phyloP scores from a whole-genome alignment of 2,888 invertebrate species.

The Mycogona germanica region DNA sequence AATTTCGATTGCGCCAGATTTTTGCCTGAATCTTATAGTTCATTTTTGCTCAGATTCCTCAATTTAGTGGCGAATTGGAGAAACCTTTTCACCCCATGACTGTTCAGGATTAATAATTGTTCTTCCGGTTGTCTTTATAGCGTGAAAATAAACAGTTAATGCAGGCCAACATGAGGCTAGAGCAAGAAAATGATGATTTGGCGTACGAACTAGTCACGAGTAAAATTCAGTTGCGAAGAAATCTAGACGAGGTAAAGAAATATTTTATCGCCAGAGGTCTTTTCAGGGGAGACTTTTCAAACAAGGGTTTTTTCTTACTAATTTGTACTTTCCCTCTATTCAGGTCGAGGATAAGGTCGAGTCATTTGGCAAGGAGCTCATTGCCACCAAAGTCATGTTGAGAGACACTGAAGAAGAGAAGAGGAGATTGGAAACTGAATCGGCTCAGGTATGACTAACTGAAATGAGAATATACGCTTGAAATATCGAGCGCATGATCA shows the following conservation, averaged over 20 bases:
- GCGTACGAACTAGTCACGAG: slow-evolving; percentile 45
- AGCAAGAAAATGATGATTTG: slow-evolving; percentile 46
- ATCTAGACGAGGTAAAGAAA: slow-evolving; percentile 19
- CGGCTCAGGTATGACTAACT: slow-evolving; percentile 35
- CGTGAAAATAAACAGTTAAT: slow-evolving; percentile 39
- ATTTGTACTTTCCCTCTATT: slow-evolving; percentile 5
- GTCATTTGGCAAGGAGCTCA: slow-evolving; percentile 34
- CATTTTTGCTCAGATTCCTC: no score
- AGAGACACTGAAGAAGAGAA: slow-evolving; percentile 60
- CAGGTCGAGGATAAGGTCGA: slow-evolving; percentile 39
- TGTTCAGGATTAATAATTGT: neutral
- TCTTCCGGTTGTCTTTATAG: slow-evolving; percentile 20
- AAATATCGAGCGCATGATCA: no score
- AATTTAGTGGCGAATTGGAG: no score
- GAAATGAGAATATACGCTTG: no score
- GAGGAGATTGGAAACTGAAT: slow-evolving; percentile 50
- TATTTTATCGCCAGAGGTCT: no score
- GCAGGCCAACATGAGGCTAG: slow-evolving; percentile 42
- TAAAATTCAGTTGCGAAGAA: slow-evolving; percentile 42
- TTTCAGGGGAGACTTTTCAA: no score
- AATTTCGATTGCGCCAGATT: no score
- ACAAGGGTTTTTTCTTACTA: no score
- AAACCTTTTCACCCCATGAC: neutral
- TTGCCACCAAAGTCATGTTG: slow-evolving; percentile 37
- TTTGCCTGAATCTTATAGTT: no score